Conservation (phyloP, 92 coral and sea anemone genomes). For the Scolanthus callimorphus region DNA sequence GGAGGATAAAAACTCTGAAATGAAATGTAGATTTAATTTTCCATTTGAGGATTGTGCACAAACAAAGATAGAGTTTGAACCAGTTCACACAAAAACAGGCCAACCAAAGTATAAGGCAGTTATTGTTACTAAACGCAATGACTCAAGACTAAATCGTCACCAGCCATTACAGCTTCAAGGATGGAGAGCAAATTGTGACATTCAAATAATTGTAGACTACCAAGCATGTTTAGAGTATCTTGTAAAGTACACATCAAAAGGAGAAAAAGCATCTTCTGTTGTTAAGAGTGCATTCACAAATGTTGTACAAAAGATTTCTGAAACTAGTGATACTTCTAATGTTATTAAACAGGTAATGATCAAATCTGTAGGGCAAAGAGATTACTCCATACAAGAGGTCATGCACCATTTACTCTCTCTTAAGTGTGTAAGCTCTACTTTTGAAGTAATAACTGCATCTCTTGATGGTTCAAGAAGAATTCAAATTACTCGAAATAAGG, state of each 20-base stretch:
- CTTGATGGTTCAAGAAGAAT: slow-evolving; percentile 31
- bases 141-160: slow-evolving; percentile 52
- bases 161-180: slow-evolving; percentile 64
- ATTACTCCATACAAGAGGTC: slow-evolving; percentile 59
- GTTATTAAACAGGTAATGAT: slow-evolving; percentile 45
- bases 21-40: slow-evolving; percentile 55
- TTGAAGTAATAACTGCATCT: slow-evolving; percentile 35
- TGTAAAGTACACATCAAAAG: slow-evolving; percentile 56
- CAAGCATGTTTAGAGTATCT: slow-evolving; percentile 59
- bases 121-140: slow-evolving; percentile 54
- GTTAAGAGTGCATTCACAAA: slow-evolving; percentile 50
- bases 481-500: slow-evolving; percentile 12
- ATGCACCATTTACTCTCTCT: slow-evolving; percentile 63
- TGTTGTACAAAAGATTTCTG: slow-evolving; percentile 33
- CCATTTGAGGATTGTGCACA: slow-evolving; percentile 46
- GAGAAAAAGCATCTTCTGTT: slow-evolving; percentile 47
- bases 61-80: slow-evolving; percentile 47
- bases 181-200: slow-evolving; percentile 71
- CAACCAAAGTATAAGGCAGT: slow-evolving; percentile 43
- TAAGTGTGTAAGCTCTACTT: slow-evolving; percentile 35
- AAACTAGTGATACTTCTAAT: slow-evolving; percentile 26
- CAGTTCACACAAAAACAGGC: slow-evolving; percentile 35
- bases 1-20: slow-evolving; percentile 3
- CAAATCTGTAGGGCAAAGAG: slow-evolving; percentile 56
- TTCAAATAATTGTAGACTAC: slow-evolving; percentile 38